Evolutionary conservation across 2,113 vertebrate genomes (phyloP), one percentile per base, ranked within the genome.

Genomic region (Cryptotis parvus): DNA sequence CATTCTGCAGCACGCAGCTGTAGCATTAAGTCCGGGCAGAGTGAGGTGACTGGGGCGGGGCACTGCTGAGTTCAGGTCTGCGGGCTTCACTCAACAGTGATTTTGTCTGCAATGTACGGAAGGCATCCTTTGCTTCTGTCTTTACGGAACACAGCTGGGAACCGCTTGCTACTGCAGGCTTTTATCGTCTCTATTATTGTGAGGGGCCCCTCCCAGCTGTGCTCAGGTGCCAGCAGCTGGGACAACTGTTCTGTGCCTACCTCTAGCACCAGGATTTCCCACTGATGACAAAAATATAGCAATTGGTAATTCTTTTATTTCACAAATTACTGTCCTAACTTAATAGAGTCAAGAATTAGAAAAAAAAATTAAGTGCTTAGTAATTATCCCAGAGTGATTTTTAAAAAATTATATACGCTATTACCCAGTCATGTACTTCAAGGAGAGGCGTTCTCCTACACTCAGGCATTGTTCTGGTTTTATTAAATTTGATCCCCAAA

Each of bases 251-350:
- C 26, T 45, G 55, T 26, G 24, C 43, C 49, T 45, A 55, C 69
- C 31, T 75, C 84, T 84, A 4, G 41, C 33, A 29, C 10, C 37
- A 26, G 16, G 58, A 80, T 92, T 91, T 84, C 41, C 79, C 15
- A 20, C 1, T 84, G 29, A 16, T 90, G 90, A 92, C 65, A 92
- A 72, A 58, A 68, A 27, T 63, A 9, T 29, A 39, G 49, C 58
- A 82, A 68, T 75, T 83, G 33, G 72, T 88, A 94, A 94, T 94
- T 95, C 70, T 73, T 70, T 91, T 77, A 96, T 85, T 91, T 92
- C 27, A 75, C 65, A 88, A 87, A 94, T 87, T 94, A 92, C 55
- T 31, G 66, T 75, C 78, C 78, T 90, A 58, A 75, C 43, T 91
- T 76, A 87, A 74, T 91, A 96, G 78, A 63, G 49, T 83, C 8